These are phyloP conservation scores for Grallaria varia DNA, from an alignment of 2,113 vertebrate genomes.

Conservation along the genomic window DNA sequence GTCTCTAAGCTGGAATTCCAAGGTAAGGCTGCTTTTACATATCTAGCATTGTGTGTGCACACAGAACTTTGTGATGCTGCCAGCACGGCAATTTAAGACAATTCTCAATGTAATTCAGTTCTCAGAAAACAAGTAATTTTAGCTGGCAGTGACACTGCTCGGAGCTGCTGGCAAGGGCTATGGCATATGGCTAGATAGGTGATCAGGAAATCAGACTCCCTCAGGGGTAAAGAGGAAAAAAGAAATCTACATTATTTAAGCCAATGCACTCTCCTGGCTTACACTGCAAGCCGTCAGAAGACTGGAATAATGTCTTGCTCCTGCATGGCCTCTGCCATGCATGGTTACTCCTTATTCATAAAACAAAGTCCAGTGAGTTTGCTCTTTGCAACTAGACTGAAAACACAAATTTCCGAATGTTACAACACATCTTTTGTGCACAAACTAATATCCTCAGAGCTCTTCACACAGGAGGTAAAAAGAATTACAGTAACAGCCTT, in stretches of 20 bases:
- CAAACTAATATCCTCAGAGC: background rate
- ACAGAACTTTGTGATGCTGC: background rate
- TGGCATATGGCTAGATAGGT: slow-evolving; percentile 28
- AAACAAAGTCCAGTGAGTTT: background rate
- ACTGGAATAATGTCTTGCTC: background rate
- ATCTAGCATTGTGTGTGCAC: background rate
- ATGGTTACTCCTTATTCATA: background rate
- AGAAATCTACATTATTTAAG: slow-evolving; percentile 23
- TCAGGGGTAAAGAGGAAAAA: slow-evolving; percentile 12
- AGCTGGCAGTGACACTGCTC: slow-evolving; percentile 30
- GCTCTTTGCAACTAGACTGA: background rate
- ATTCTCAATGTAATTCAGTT: slow-evolving; percentile 13
- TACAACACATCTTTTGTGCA: background rate
- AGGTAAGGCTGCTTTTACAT: background rate
- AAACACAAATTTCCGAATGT: background rate
- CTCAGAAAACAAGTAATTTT: slow-evolving; percentile 50
- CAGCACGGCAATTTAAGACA: background rate
- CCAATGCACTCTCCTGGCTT: background rate
- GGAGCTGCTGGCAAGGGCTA: slow-evolving; percentile 22
- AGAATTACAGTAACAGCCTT: background rate
- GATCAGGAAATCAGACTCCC: slow-evolving; percentile 55
- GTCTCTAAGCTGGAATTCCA: slow-evolving; percentile 13
- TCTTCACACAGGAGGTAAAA: background rate
- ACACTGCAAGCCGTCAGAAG: background rate
- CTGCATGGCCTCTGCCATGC: background rate